These are phyloP conservation scores for Gyps fulvus DNA, from an alignment of 2,113 vertebrate species.

Conservation along the genomic window DNA sequence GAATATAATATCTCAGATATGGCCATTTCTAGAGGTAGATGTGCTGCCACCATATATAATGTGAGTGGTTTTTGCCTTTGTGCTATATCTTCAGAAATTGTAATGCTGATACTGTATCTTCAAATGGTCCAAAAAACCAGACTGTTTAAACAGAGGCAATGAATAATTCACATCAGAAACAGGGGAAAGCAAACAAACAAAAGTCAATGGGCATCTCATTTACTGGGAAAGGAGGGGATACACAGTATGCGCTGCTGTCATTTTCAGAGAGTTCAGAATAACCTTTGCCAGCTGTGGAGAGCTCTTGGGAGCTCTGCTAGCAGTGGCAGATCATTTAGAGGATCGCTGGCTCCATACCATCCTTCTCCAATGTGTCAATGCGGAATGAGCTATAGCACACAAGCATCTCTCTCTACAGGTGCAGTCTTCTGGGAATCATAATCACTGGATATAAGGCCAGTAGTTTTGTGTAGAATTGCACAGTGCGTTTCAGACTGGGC, in stretches of 20 bases:
- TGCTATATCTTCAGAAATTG: neutral
- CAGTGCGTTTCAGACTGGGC: neutral
- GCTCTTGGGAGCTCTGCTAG: neutral
- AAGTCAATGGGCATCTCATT: neutral
- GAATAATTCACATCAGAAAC: conserved; percentile 35
- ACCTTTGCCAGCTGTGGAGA: neutral
- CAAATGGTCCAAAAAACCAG: neutral
- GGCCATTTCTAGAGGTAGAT: conserved; percentile 26
- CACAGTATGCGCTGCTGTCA: neutral
- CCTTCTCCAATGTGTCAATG: neutral
- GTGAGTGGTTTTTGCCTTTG: neutral
- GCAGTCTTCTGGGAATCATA: neutral
- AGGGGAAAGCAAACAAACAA: neutral
- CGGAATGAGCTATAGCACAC: neutral
- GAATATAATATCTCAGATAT: conserved; percentile 3
- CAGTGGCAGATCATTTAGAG: neutral
- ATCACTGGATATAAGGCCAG: neutral
- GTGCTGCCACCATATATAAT: neutral
- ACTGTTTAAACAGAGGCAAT: conserved; percentile 22
- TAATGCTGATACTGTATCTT: neutral
- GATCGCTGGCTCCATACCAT: neutral
- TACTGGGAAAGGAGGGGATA: neutral
- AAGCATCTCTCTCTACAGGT: neutral
- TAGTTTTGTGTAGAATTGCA: neutral
- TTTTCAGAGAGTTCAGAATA: neutral